phyloP scores from a whole-genome alignment of 2,113 vertebrate genomes.

The Strigops habroptila region DNA sequence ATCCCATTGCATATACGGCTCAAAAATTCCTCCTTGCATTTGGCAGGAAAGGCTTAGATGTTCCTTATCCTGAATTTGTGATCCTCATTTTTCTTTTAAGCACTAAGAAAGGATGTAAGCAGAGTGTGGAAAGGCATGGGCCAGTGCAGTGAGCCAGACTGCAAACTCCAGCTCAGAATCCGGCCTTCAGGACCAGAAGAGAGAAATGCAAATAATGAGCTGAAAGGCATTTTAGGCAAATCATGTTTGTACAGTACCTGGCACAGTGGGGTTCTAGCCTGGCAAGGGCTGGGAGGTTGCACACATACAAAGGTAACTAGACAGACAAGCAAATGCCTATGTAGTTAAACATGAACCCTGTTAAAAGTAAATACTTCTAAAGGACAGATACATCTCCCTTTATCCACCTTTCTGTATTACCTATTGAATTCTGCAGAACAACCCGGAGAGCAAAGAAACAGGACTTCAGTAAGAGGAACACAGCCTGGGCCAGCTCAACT shows the following conservation, averaged over 20 bases:
- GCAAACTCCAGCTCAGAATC: conserved; percentile 2
- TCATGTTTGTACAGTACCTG: neutral
- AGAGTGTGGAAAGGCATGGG: neutral
- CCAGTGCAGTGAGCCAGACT: neutral
- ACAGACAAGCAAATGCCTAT: neutral
- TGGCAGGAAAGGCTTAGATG: neutral
- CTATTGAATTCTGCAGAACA: neutral
- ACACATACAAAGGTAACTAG: neutral
- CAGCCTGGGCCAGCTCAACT: neutral
- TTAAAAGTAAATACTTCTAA: neutral
- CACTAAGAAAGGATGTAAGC: neutral
- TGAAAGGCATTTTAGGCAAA: conserved; percentile 12
- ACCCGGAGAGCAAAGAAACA: neutral
- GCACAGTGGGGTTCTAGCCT: neutral
- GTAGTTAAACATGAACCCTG: neutral
- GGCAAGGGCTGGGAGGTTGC: neutral
- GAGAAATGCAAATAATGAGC: neutral
- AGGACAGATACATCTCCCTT: neutral
- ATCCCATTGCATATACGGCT: neutral
- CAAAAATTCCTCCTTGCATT: neutral
- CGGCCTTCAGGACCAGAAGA: neutral
- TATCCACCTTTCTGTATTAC: neutral
- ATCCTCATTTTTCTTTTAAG: neutral
- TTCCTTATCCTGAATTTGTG: neutral
- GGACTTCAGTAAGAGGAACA: neutral